Evolutionary conservation across 2,888 invertebrate species (phyloP), one percentile per base, ranked within the genome.

Genomic region (Himalopsyche japonica): DNA sequence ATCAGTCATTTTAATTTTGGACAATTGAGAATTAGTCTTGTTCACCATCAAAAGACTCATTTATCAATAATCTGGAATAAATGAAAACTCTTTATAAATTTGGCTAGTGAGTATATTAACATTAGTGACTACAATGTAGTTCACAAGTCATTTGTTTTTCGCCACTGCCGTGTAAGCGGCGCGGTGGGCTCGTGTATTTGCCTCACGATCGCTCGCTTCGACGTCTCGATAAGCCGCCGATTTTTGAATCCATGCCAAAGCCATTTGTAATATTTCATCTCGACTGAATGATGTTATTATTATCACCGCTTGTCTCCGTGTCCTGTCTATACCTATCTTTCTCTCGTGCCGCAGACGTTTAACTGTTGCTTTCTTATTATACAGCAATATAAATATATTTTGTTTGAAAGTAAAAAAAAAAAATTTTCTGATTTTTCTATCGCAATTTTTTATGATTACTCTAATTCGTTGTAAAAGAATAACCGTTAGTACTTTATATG

Each of bases 211-310:
- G 20, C 27, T 70, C 70, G 20, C 70, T 27, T 27, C 24, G 15
- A 27, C 70, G 70, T 70, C 70, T 70, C 70, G 70, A 70, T 70
- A 70, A 80, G 43, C 80, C 76, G 81, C 64, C 20, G 70, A 80
- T 78, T 47, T 80, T 80, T 86, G 86, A 86, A 48, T 32, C 76
- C n/a, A n/a, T 82, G 86, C 86, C 86, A 86, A 82, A 27, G 30
- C 82, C 86, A 82, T 82, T 84, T 79, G 84, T 82, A 86, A 84
- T 84, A 83, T 79, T 83, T 81, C 81, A 85, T 70, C 34, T 37
- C 24, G 82, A 24, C 81, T 64, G 81, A 78, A 83, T 64, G 79
- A 48, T 64, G 85, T 82, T 82, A 82, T 82, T 82, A 64, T 76
- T 30, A 77, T 49, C 82, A 43, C 82, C 76, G 30, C 34, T 43